Evolutionary conservation across 2,113 vertebrate genomes (phyloP), one percentile per base, ranked within the genome.

Genomic region (Eretmochelys imbricata): DNA sequence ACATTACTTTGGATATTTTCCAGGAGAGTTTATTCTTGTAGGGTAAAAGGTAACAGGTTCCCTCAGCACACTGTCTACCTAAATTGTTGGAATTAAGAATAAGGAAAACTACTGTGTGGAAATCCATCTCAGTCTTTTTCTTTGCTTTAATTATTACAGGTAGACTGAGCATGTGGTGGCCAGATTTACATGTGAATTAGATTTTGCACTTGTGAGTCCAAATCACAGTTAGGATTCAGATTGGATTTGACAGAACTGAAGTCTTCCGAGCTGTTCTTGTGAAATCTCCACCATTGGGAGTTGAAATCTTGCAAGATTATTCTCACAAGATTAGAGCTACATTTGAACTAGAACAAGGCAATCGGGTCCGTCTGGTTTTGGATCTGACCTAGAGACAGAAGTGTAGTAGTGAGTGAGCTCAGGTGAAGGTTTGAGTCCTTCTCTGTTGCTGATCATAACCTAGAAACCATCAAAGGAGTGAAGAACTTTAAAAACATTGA

Each of bases 121-220:
- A 82, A 24, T 29, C 88, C 78, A 53, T 1, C 1, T 93, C 14
- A 72, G 19, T 46, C 8, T 91, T 91, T 93, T 78, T 80, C 49
- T 85, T 94, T 10, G 24, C 4, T 65, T 90, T 89, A 75, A 89
- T 50, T 17, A 76, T 50, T 19, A 82, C 4, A 80, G 82, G 85
- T 84, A 0, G 1, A 13, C 10, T 31, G 4, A 50, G 17, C 62
- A 86, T 87, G 24, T 89, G 72, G 49, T 24, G 86, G 11, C 38
- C 53, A 95, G 94, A 94, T 62, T 4, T 4, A 94, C 27, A 8
- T 2, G 57, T 35, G 7, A 84, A 87, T 90, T 78, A 69, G 76
- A 84, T 19, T 84, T n/a, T 65, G 57, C 85, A 85, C 54, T 91
- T 72, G n/a, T 2, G 14, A 0, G 72, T 94, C 89, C 80, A 88